phyloP scores from a whole-genome alignment of 1,140 invertebrate species.

The Monochamus saltuarius region DNA sequence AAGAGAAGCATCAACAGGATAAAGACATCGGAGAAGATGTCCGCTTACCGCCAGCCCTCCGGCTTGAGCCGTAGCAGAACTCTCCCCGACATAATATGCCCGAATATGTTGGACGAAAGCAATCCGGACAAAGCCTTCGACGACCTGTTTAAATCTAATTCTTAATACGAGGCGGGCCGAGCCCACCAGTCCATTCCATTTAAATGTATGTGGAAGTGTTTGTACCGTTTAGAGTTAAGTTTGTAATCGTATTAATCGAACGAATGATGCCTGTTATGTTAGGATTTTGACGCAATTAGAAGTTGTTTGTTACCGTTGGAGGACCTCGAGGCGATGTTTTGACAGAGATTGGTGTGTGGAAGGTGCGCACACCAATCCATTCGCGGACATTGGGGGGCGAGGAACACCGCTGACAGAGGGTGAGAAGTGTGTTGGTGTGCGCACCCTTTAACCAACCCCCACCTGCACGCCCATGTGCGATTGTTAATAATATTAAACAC shows the following conservation, averaged over 20 bases:
- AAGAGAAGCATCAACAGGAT: slow-evolving; percentile 54
- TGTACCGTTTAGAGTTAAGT: slow-evolving; percentile 33
- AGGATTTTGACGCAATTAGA: not conserved
- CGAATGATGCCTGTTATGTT: slow-evolving; percentile 5
- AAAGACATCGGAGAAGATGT: slow-evolving; percentile 55
- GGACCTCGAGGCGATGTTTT: slow-evolving; percentile 19
- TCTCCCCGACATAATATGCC: slow-evolving; percentile 66
- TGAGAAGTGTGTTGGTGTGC: slow-evolving; percentile 44
- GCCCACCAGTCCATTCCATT: slow-evolving; percentile 33
- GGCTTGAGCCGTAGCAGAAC: slow-evolving; percentile 69
- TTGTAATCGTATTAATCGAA: slow-evolving; percentile 3
- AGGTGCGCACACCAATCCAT: slow-evolving; percentile 42
- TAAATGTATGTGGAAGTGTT: slow-evolving; percentile 33
- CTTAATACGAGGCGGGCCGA: slow-evolving; percentile 23
- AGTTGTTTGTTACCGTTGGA: slow-evolving; percentile 1
- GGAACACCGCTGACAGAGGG: slow-evolving; percentile 23
- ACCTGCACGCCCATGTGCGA: slow-evolving; percentile 22
- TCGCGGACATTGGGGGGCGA: not conserved
- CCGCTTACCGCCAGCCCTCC: slow-evolving; percentile 50
- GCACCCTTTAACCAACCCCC: slow-evolving; percentile 39
- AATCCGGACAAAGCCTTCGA: slow-evolving; percentile 78
- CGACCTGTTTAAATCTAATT: slow-evolving; percentile 61
- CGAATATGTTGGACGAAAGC: slow-evolving; percentile 66
- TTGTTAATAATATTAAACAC: slow-evolving; percentile 21
- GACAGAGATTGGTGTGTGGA: slow-evolving; percentile 36